phyloP scores from a whole-genome alignment of 2,113 vertebrate species.

The Morone chrysops region DNA sequence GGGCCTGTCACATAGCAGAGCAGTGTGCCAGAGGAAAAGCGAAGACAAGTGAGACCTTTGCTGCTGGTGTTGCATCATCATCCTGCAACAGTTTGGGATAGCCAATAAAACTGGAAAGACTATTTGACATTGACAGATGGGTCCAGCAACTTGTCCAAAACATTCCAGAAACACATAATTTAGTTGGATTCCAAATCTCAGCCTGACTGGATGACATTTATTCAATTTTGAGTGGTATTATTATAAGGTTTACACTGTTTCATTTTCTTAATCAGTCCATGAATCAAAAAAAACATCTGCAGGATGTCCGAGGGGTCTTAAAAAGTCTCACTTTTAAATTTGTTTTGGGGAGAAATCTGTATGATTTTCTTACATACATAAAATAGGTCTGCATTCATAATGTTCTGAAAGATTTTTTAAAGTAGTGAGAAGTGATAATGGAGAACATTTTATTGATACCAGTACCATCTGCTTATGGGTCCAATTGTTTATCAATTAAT shows the following conservation, averaged over 20 bases:
- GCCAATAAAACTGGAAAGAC: background rate
- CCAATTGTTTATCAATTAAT: too few species aligned
- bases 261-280: background rate
- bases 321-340: too few species aligned
- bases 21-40: background rate
- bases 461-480: too few species aligned
- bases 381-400: too few species aligned
- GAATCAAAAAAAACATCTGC: too few species aligned
- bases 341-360: too few species aligned
- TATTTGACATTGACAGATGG: conserved; percentile 16
- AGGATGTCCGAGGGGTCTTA: too few species aligned
- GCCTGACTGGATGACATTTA: background rate
- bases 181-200: conserved; percentile 4
- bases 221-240: background rate
- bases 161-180: background rate
- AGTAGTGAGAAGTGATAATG: too few species aligned
- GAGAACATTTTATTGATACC: too few species aligned
- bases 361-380: too few species aligned
- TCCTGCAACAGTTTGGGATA: background rate
- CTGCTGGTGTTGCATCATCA: conserved; percentile 2
- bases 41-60: background rate
- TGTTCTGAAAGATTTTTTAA: too few species aligned
- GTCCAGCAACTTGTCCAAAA: background rate
- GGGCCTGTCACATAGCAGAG: conserved; percentile 2
- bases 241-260: background rate